Base-by-base conservation (phyloP, 2,888 invertebrate species). In the Mythimna loreyi region DNA sequence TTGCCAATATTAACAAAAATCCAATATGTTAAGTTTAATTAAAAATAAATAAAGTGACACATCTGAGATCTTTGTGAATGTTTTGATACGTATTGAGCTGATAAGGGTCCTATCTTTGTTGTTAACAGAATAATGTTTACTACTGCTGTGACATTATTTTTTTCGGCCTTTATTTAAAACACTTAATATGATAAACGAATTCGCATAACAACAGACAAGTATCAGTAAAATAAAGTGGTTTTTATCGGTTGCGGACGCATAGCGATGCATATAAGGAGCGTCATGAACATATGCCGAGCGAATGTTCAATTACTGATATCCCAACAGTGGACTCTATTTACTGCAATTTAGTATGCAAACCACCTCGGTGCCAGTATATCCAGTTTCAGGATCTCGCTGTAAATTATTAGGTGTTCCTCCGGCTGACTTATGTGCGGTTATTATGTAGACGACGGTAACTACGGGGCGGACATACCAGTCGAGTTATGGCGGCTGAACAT, bases 351-450 rank as follows among this genome's bases (percentile, higher is more conserved):
- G 45, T 80, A 83, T 82, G 80, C 75, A 83, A 72, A 67, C 67
- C 70, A 56, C 72, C 66, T 69, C 45, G 33, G 72, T 72, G 72
- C 23, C 58, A 36, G 68, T 45, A 68, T 57, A 84, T 77, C 85
- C 75, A 80, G 84, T 87, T 85, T 79, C 75, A 86, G 80, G 81
- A 78, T 81, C 81, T 82, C 57, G 77, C 75, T 80, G 82, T 84
- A 89, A 89, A 89, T 88, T 88, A 86, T 81, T 75, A 81, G 81
- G 74, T 81, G 70, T 70, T 79, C 74, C 71, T 78, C 67, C 23
- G 49, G 65, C 80, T 86, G 82, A 87, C 73, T 88, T 88, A 87
- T 87, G 83, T 72, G 63, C 71, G 73, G 83, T 87, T 86, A 88
- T 89, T 89, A 89, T 75, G 75, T 78, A 72, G 69, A 72, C 55